phyloP scores from a whole-genome alignment of 2,113 vertebrate genomes.

The Lichenostomus cassidix region DNA sequence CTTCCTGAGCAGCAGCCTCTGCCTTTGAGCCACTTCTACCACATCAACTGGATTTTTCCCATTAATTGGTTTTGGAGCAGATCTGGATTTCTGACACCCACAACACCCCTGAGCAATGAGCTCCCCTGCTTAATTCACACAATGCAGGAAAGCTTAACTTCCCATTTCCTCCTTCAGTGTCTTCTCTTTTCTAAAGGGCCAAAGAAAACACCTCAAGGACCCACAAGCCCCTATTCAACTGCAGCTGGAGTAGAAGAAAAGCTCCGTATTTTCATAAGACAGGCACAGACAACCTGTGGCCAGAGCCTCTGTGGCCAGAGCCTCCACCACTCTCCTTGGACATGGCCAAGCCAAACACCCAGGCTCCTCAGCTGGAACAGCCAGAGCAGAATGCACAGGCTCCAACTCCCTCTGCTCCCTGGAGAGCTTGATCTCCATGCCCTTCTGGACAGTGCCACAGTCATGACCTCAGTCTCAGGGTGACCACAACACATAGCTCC shows the following conservation, averaged over 20 bases:
- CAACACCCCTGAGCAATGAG: neutral
- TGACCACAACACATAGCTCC: neutral
- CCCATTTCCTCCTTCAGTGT: neutral
- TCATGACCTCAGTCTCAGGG: no score
- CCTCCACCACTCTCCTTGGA: neutral
- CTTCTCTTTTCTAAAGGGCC: neutral
- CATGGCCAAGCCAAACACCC: neutral
- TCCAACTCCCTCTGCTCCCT: neutral
- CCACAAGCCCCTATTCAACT: neutral
- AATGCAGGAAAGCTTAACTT: neutral
- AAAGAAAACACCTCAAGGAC: neutral
- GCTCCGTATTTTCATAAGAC: neutral
- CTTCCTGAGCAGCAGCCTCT: neutral
- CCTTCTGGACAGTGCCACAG: neutral
- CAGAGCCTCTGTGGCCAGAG: neutral
- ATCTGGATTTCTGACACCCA: neutral
- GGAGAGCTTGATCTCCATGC: accelerated
- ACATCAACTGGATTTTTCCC: neutral
- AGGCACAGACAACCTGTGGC: neutral
- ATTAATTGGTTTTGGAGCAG: neutral
- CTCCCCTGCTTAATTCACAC: neutral
- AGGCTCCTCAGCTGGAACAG: neutral
- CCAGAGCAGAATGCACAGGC: neutral
- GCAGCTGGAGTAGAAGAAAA: neutral
- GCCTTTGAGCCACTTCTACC: neutral